These are phyloP conservation scores for Sminthopsis crassicaudata DNA, from an alignment of 2,113 vertebrate genomes.

Conservation along the genomic window DNA sequence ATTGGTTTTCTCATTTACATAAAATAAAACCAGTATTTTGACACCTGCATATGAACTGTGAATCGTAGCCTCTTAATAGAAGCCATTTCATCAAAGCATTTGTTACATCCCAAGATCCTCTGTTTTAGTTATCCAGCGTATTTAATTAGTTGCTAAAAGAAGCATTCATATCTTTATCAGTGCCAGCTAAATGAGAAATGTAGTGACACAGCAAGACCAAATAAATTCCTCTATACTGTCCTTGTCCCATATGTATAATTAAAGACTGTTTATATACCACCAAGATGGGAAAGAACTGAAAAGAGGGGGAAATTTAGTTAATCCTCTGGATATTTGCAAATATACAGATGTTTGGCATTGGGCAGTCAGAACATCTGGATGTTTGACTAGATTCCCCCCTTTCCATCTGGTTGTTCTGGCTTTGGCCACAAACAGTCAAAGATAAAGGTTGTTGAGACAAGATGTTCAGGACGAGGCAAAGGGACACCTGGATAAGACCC, in stretches of 20 bases:
- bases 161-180: fast-evolving
- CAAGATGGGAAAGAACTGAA: neutral
- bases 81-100: neutral
- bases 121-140: neutral
- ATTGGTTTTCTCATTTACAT: too few species aligned
- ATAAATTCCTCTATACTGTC: neutral
- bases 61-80: neutral
- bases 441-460: neutral
- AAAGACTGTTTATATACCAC: neutral
- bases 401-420: neutral
- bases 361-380: neutral
- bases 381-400: neutral
- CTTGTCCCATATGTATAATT: fast-evolving
- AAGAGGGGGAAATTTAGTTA: neutral
- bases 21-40: neutral
- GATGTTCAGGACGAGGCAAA: neutral
- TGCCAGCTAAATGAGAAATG: neutral
- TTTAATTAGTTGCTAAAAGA: neutral
- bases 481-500: neutral
- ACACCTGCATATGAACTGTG: neutral
- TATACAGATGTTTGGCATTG: neutral
- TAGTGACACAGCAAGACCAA: fast-evolving
- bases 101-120: neutral
- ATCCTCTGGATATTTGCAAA: neutral
- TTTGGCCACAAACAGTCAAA: neutral